A percentile compares a stretch with the other conserved stretches of the same genome.
These are phyloP conservation scores for Plagiodera versicolora DNA, from an alignment of 2,888 invertebrate species.

Conservation along the genomic window DNA sequence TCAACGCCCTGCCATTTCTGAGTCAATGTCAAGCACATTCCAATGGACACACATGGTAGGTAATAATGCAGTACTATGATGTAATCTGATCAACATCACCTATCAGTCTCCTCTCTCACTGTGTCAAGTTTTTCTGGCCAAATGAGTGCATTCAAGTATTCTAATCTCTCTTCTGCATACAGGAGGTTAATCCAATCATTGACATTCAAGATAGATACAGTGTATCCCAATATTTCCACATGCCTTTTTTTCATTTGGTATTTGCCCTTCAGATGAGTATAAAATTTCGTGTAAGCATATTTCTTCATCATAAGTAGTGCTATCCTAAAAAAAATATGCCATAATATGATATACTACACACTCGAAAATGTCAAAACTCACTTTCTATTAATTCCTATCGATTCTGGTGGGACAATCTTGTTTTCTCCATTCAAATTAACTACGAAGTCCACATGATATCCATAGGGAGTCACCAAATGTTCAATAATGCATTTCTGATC, in stretches of 20 bases:
- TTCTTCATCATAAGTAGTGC: constrained; percentile 56
- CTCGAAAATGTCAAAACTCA: constrained; percentile 24
- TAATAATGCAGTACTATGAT: no score
- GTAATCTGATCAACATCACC: no score
- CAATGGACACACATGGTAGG: no score
- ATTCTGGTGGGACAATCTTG: constrained; percentile 29
- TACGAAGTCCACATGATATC: constrained; percentile 55
- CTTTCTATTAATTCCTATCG: constrained; percentile 33
- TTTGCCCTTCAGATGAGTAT: constrained; percentile 56
- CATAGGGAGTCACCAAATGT: constrained; percentile 53
- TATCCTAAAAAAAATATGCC: constrained; percentile 48
- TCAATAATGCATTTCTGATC: constrained; percentile 38
- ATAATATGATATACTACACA: no score
- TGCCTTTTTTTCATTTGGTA: constrained; percentile 60
- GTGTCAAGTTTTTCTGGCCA: constrained; percentile 14
- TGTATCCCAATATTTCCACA: constrained; percentile 66
- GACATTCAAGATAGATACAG: constrained; percentile 59
- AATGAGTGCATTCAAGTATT: constrained; percentile 41
- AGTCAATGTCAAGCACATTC: neutral
- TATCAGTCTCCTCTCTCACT: neutral
- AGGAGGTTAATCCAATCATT: constrained; percentile 61
- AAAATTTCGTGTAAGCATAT: constrained; percentile 57
- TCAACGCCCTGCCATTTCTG: no score
- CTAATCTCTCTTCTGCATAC: constrained; percentile 57
- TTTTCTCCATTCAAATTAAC: constrained; percentile 41